Evolutionary conservation across 2,888 invertebrate species (phyloP), one percentile per base, ranked within the genome.

Genomic region (Criorhina ranunculi): DNA sequence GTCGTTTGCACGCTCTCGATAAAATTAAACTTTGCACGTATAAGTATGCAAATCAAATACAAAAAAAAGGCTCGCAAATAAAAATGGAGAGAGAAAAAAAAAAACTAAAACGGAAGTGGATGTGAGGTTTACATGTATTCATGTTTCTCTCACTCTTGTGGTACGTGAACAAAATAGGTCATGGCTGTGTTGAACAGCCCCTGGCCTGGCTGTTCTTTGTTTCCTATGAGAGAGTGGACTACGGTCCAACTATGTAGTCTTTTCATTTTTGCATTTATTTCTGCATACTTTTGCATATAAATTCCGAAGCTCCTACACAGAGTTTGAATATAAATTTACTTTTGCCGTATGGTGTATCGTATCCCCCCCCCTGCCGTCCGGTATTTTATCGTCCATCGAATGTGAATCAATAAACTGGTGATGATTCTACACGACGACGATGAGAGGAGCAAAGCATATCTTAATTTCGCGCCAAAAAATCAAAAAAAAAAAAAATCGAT

Each of bases 11-110:
- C 79, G 51, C 79, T 73, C 59, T 66, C 79, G 51, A 66, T 79
- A 60, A 72, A 79, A 72, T 59, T 72, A 72, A 72, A 79, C 79
- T 70, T 53, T 64, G 62, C 64, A 79, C 78, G 72, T 78, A 70
- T 49, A 29, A 29, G 37, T 40, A 53, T 79, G 64, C 40, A 66
- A 79, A 79, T 72, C 72, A 57, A 72, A 79, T 79, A 40, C 24
- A 59, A 62, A 53, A 42, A 37, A 64, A 57, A 49, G 24, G 24
- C 24, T 4, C 24, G 24, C 24, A 24, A 24, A 24, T 24, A 24
- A 24, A 24, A 24, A 24, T 24, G 24, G 24, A 24, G 24, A 24
- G 5, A 9, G 35, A 17, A 62, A 69, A 12, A 77, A 19, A 24
- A 31, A 19, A 70, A 60, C 46, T 70, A 73, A 73, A 79, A 79